A percentile compares a stretch with the other conserved stretches of the same genome.
Evolutionary conservation across 2,888 invertebrate species (phyloP).

Genomic region (Andrena chrysosceles): DNA sequence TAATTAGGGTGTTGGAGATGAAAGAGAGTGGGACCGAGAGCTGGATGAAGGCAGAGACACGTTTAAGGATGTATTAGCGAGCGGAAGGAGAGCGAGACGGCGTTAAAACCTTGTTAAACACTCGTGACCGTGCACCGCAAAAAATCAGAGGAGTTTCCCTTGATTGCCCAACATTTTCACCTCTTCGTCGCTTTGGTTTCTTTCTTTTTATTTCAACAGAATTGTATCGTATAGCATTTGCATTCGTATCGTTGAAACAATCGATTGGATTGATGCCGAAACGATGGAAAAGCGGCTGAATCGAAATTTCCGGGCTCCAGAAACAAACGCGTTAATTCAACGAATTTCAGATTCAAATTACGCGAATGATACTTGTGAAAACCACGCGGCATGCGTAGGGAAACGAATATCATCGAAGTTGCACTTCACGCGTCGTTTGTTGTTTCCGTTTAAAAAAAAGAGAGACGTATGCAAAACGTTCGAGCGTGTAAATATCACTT

Average conservation of each 20-base stretch:
- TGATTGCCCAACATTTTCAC: conserved; percentile 11
- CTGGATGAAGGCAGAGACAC: conserved; percentile 22
- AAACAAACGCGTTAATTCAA: not conserved
- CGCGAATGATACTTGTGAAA: not conserved
- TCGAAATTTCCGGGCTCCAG: too few species aligned
- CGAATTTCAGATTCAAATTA: not conserved
- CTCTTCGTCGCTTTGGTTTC: not conserved
- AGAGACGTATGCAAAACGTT: not conserved
- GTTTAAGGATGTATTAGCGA: conserved; percentile 67
- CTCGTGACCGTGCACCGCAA: conserved; percentile 3
- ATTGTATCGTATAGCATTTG: not conserved
- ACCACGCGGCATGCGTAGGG: not conserved
- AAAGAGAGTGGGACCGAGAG: conserved; percentile 68
- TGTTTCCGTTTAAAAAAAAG: not conserved
- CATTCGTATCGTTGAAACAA: too few species aligned
- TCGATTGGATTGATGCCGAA: too few species aligned
- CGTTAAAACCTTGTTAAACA: conserved; percentile 55
- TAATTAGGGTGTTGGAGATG: conserved; percentile 77
- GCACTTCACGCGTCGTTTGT: not conserved
- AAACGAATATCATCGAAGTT: not conserved
- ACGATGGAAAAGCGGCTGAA: too few species aligned
- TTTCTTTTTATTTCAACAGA: not conserved
- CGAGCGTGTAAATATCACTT: conserved; percentile 68
- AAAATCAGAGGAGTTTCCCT: conserved; percentile 30
- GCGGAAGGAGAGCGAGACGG: conserved; percentile 42